Evolutionary conservation across 2,113 vertebrate species (phyloP), one percentile per base, ranked within the genome.

Genomic region (Pica pica): DNA sequence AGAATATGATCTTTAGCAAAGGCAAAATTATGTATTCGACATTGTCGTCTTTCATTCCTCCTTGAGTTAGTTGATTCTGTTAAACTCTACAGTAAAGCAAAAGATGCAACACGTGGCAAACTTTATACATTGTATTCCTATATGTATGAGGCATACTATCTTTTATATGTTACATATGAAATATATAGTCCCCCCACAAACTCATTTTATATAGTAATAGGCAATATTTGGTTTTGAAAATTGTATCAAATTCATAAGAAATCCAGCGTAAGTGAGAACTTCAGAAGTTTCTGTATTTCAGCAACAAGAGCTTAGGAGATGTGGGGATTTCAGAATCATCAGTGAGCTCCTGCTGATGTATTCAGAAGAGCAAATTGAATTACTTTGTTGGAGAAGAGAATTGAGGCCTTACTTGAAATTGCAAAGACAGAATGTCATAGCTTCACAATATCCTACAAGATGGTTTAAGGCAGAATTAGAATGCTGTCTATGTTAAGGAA

Each of bases 111-210:
- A 6, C 0, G 1, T 68, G 39, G 19, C 21, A 61, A 77, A 56
- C 17, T 50, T 16, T 10, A 11, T 33, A 2, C 20, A 2, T 46
- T 41, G 4, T 22, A 20, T 41, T 35, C 4, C 11, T 55, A 3
- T 14, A 5, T 42, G 2, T 24, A 5, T 28, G 24, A 67, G 50
- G 13, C 9, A 16, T 18, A 9, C 7, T 30, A 0, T 33, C 19
- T 64, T 50, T 50, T 50, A 2, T 26, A 5, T 64, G 8, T 65
- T 82, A 11, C 11, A 7, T 6, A 3, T 47, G 35, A 41, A 57
- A n/a, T n/a, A 26, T 2, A 2, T 23, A 10, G 37, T 76, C 5
- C 5, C 21, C 4, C 2, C 1, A 6, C 9, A 63, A 18, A 18
- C 7, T 30, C 33, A 15, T 85, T 79, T 59, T 64, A 33, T 20